These are phyloP conservation scores for Brachypodius melanocephalos DNA, from an alignment of 2,113 vertebrate species.

Conservation along the genomic window DNA sequence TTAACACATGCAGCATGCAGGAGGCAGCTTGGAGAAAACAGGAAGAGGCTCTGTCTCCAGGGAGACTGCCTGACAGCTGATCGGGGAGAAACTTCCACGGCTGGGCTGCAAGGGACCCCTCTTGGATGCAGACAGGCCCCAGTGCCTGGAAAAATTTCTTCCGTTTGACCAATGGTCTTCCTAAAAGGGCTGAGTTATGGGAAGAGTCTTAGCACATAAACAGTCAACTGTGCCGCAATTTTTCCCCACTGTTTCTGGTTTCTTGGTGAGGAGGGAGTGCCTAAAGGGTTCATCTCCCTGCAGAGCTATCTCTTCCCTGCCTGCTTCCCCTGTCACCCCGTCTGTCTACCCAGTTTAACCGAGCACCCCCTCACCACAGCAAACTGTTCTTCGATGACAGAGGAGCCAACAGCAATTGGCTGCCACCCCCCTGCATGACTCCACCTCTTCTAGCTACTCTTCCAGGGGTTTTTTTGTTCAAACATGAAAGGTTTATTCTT, in stretches of 20 bases:
- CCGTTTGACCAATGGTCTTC: accelerated
- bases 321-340: not conserved
- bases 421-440: too few relatives aligned
- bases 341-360: accelerated
- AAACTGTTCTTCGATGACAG: accelerated
- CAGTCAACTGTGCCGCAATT: accelerated
- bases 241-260: accelerated
- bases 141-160: accelerated
- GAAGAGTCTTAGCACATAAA: not conserved
- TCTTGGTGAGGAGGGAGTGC: not conserved
- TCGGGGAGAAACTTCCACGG: accelerated
- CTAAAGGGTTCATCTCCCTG: not conserved
- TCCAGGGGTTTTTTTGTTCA: not conserved
- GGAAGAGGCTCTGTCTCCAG: accelerated
- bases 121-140: not conserved
- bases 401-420: accelerated
- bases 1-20: accelerated
- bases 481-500: not conserved
- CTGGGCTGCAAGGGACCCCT: not conserved
- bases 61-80: accelerated
- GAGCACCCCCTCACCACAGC: accelerated
- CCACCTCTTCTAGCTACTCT: not conserved
- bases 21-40: accelerated
- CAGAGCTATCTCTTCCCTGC: not conserved
- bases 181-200: not conserved